A percentile compares a stretch with the other conserved stretches of the same genome.
Evolutionary conservation across 2,888 invertebrate species (phyloP).

Genomic region (Amblyjoppa proteus): DNA sequence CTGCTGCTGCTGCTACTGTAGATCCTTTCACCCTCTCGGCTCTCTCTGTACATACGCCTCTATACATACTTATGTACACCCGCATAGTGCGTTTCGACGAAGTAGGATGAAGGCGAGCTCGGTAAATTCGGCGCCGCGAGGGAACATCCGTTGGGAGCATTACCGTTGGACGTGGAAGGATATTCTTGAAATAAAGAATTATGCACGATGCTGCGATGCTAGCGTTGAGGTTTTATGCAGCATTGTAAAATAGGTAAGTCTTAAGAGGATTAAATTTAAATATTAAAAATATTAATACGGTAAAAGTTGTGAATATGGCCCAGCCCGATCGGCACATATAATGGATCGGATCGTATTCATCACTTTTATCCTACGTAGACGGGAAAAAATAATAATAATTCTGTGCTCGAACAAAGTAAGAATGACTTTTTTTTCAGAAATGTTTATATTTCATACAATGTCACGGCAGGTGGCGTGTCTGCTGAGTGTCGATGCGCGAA

Average conservation of each 20-base stretch:
- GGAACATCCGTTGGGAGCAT: constrained; percentile 32
- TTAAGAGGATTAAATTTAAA: neutral
- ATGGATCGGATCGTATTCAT: too few species aligned
- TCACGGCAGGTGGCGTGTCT: too few species aligned
- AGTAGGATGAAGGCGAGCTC: constrained; percentile 40
- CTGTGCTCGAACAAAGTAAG: too few species aligned
- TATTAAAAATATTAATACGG: neutral
- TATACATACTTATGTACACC: constrained; percentile 30
- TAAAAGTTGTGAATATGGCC: too few species aligned
- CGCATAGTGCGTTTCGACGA: constrained; percentile 31
- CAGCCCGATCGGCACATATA: too few species aligned
- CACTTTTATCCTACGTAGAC: too few species aligned
- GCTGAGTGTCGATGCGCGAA: too few species aligned
- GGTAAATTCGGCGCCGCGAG: constrained; percentile 29
- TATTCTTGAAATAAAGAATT: neutral
- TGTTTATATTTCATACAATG: too few species aligned
- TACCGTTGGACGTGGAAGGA: neutral
- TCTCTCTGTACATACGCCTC: constrained; percentile 6
- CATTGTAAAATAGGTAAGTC: neutral
- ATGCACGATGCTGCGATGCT: neutral
- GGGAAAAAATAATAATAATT: too few species aligned
- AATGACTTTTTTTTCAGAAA: too few species aligned
- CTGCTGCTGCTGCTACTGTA: constrained; percentile 17
- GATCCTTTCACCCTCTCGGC: constrained; percentile 58
- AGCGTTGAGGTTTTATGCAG: neutral